Percentiles rank a stretch among this genome's conserved stretches.
These are phyloP conservation scores for Mionectes macconnelli DNA, from an alignment of 2,113 vertebrate genomes.

Conservation along the genomic window DNA sequence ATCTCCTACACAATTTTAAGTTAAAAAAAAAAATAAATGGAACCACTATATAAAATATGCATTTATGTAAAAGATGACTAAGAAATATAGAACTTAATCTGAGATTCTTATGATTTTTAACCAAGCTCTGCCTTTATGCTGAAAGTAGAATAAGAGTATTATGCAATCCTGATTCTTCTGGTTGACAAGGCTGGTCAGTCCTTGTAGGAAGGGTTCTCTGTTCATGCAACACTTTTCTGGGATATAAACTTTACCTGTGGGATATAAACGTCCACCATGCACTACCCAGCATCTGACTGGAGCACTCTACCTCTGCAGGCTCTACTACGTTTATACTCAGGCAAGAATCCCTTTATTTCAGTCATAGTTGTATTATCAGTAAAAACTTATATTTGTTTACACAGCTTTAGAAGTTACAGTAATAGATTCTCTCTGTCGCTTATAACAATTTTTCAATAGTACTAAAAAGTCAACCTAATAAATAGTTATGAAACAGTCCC, in stretches of 20 bases:
- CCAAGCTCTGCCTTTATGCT: not conserved
- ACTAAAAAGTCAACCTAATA: not conserved
- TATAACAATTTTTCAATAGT: not conserved
- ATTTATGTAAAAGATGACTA: not conserved
- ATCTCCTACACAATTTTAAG: not conserved
- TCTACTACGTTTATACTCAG: not conserved
- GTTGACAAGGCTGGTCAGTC: not conserved
- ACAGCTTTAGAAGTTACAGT: not conserved
- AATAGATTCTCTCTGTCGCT: not conserved
- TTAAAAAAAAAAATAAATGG: not conserved
- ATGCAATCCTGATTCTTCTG: rapidly evolving
- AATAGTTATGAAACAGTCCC: not conserved
- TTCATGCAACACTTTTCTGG: not conserved
- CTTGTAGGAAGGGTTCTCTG: not conserved
- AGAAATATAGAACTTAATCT: not conserved
- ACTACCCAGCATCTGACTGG: not conserved
- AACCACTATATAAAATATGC: not conserved
- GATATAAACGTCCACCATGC: not conserved
- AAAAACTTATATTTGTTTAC: not conserved
- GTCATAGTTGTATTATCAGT: not conserved
- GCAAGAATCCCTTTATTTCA: not conserved
- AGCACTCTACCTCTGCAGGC: not conserved
- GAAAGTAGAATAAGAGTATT: not conserved
- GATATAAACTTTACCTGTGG: not conserved
- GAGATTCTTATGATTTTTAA: not conserved